Base-by-base conservation (phyloP, 2,888 invertebrate genomes). In the Periphyllus acericola region DNA sequence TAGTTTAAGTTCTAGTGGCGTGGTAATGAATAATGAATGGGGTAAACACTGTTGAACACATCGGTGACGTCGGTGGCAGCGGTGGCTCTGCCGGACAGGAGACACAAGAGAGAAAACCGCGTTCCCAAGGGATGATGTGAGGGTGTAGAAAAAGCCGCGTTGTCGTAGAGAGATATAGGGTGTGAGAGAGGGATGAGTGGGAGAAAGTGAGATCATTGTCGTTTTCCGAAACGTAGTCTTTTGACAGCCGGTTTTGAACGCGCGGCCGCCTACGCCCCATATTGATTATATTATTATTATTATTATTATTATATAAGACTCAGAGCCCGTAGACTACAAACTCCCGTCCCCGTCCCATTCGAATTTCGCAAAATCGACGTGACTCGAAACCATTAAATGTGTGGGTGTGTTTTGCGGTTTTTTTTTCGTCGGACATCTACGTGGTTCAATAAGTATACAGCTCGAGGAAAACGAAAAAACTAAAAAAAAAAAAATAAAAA, bases 321-420 rank as follows among this genome's bases (percentile, higher is more conserved):
- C 36, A n/a, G 14, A 46, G 14, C 14, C 1, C 11, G 11, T 46
- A 46, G 36, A 19, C 14, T 17, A 9, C n/a, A 25, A n/a, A 29
- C 17, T 19, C 5, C 29, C 9, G n/a, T 36, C 46, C 11, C n/a
- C 6, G 29, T n/a, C 17, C 60, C 36, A 11, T n/a, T 5, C 11
- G 29, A 75, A 75, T 34, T 60, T 75, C 40, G n/a, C 34, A 5
- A 85, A 78, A 55, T 79, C 85, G 68, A 85, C 85, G 85, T 85
- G 85, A 85, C 71, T 79, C 55, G 52, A 79, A 52, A 71, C 85
- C 85, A 85, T 79, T 78, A 83, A 75, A 25, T 75, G n/a, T 11
- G n/a, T n/a, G 60, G 8, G 36, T 83, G 25, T 40, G 40, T n/a
- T n/a, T n/a, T 72, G 25, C 40, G n/a, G 0, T 72, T 60, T 55